These are phyloP conservation scores for Neopipo cinnamomea DNA, from an alignment of 2,113 vertebrate genomes.

Conservation along the genomic window DNA sequence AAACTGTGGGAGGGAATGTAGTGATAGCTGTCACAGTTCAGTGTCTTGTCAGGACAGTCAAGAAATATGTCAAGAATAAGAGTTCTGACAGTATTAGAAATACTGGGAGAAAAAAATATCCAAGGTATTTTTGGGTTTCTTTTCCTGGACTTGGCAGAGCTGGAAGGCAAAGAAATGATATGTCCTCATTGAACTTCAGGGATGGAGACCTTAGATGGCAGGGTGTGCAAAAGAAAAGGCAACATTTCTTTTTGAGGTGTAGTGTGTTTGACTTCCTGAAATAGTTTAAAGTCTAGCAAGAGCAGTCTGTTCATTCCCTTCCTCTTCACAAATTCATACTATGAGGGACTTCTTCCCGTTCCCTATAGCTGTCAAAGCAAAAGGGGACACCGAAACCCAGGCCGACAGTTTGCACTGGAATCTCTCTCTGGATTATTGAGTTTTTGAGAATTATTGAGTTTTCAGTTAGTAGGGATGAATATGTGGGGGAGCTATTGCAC, in stretches of 20 bases:
- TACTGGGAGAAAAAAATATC: not conserved
- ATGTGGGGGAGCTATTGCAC: not conserved
- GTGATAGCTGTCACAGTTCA: not conserved
- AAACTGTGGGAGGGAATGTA: not conserved
- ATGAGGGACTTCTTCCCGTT: not conserved
- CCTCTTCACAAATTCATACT: not conserved
- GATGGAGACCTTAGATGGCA: not conserved
- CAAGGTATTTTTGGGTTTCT: not conserved
- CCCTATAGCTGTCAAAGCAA: not conserved
- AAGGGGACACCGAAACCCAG: not conserved
- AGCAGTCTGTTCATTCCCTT: not conserved
- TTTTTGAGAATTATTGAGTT: not conserved
- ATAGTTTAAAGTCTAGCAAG: not conserved
- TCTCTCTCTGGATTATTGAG: not conserved
- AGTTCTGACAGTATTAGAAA: not conserved
- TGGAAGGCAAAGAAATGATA: not conserved
- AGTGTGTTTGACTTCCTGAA: not conserved
- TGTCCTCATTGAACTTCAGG: not conserved
- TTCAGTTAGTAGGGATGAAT: not conserved
- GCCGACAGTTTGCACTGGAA: not conserved
- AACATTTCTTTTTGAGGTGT: not conserved
- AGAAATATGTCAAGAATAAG: not conserved
- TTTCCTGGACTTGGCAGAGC: not conserved
- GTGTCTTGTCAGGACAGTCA: not conserved
- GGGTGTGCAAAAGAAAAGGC: not conserved